A percentile compares a stretch with the other conserved stretches of the same genome.
Conservation (phyloP, 2,888 invertebrate genomes). For the Cotesia congregata region DNA sequence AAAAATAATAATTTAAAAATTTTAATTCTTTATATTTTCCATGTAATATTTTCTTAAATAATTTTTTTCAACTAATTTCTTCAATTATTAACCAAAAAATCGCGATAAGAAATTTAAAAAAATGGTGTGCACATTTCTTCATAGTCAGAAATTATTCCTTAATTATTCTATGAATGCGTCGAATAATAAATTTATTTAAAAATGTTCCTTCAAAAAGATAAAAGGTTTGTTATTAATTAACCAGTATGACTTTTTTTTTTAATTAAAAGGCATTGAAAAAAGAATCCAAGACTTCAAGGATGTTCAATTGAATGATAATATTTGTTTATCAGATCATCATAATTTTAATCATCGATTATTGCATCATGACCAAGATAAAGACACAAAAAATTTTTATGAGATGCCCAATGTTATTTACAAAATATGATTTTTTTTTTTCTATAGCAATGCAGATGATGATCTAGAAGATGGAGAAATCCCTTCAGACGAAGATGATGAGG, state of each 20-base stretch:
- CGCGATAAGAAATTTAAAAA: too few relatives aligned
- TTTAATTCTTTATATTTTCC: too few relatives aligned
- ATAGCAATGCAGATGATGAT: constrained; percentile 73
- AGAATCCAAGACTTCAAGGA: not conserved
- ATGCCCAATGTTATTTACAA: not conserved
- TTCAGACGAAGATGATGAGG: constrained; percentile 75
- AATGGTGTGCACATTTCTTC: too few relatives aligned
- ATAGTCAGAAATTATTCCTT: too few relatives aligned
- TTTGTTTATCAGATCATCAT: not conserved
- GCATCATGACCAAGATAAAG: not conserved
- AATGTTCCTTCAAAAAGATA: not conserved
- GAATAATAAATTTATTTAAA: too few relatives aligned
- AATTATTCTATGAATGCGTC: too few relatives aligned
- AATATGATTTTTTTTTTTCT: constrained; percentile 36
- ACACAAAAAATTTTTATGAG: constrained; percentile 5
- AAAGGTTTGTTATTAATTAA: too few relatives aligned
- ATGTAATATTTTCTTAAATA: too few relatives aligned
- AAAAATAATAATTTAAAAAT: too few relatives aligned
- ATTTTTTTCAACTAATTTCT: too few relatives aligned
- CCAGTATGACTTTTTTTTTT: not conserved
- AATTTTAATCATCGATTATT: not conserved
- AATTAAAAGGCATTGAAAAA: not conserved
- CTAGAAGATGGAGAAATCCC: constrained; percentile 92
- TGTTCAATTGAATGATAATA: not conserved
- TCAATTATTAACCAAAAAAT: too few relatives aligned